phyloP scores from a whole-genome alignment of 2,113 vertebrate species.

The Stercorarius parasiticus region DNA sequence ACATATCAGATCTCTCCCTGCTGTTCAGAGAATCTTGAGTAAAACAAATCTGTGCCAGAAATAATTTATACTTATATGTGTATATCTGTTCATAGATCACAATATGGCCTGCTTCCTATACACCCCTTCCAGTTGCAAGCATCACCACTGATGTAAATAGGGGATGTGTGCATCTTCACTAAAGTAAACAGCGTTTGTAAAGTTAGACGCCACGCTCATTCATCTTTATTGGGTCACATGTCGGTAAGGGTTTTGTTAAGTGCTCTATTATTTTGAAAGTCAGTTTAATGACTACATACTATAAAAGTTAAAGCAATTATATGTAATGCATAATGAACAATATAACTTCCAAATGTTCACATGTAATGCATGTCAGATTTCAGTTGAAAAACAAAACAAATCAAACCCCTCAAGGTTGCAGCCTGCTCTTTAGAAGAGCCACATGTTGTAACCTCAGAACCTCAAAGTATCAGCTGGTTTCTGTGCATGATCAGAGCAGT shows the following conservation, averaged over 20 bases:
- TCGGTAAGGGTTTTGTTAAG: background rate
- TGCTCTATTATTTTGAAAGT: constrained; percentile 6
- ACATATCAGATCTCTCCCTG: background rate
- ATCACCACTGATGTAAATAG: background rate
- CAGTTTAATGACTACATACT: constrained; percentile 10
- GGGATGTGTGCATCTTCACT: background rate
- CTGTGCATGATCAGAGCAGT: background rate
- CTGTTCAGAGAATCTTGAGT: background rate
- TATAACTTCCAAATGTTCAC: constrained; percentile 59
- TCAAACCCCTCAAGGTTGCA: constrained; percentile 14
- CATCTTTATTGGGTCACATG: background rate
- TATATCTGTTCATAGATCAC: background rate
- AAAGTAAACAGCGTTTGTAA: background rate
- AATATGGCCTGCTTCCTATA: background rate
- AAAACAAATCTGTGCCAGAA: constrained; percentile 19
- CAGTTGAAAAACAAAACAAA: background rate
- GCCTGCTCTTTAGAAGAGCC: constrained; percentile 40
- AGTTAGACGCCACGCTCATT: background rate
- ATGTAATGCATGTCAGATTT: constrained; percentile 46
- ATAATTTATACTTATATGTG: background rate
- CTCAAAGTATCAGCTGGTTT: constrained; percentile 45
- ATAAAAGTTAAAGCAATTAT: constrained; percentile 37
- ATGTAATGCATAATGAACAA: background rate
- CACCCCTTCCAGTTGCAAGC: background rate
- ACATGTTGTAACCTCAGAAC: constrained; percentile 33